Conservation (phyloP, 92 coral and sea anemone genomes). For the Zoanthus gigantus region DNA sequence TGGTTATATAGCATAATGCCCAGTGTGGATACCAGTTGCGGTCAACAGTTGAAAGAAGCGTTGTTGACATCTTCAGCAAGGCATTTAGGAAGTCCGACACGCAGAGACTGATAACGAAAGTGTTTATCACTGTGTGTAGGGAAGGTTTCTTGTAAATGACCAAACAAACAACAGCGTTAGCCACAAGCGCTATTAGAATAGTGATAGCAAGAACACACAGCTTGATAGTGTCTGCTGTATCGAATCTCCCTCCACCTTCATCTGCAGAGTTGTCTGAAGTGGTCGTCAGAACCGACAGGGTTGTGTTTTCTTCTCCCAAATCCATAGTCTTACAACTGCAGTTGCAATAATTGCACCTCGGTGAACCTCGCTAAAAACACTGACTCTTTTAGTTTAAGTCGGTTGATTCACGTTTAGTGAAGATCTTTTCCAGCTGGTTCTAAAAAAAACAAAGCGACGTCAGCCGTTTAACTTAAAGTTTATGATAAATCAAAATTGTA, state of each 20-base stretch:
- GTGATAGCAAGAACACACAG: constrained; percentile 30
- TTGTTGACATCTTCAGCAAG: constrained; percentile 88
- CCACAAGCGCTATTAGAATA: constrained; percentile 69
- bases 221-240: neutral
- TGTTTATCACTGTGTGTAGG: constrained; percentile 83
- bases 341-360: neutral
- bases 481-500: neutral
- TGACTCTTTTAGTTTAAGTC: neutral
- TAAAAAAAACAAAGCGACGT: neutral
- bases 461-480: neutral
- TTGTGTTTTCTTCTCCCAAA: constrained; percentile 1
- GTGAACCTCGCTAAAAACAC: neutral
- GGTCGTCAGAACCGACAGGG: neutral
- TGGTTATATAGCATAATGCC: constrained; percentile 88
- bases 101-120: constrained; percentile 86
- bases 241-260: neutral
- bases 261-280: neutral
- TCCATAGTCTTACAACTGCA: neutral
- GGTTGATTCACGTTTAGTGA: neutral
- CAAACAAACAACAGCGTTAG: constrained; percentile 77
- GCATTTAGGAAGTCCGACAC: constrained; percentile 90
- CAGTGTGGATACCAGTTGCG: constrained; percentile 94
- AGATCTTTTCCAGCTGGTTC: constrained; percentile 7
- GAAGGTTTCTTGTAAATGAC: constrained; percentile 73
- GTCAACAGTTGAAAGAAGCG: constrained; percentile 77